phyloP scores from a whole-genome alignment of 1,140 invertebrate genomes.

The Microplitis mediator region DNA sequence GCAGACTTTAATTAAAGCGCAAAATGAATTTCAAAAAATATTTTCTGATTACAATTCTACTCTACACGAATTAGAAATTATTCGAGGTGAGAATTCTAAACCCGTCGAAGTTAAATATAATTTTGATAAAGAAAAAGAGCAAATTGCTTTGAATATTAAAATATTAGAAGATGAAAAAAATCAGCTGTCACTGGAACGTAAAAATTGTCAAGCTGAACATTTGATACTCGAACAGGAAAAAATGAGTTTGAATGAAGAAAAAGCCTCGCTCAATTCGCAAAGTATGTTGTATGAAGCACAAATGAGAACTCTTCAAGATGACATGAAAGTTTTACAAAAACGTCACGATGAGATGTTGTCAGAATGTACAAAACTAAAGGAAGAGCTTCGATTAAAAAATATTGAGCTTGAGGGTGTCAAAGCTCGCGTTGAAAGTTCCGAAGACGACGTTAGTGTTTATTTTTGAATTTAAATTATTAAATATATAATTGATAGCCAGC shows the following conservation, averaged over 20 bases:
- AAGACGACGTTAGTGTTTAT: slow-evolving; percentile 7
- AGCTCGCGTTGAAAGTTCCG: background rate
- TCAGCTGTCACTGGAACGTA: slow-evolving; percentile 30
- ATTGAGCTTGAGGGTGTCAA: slow-evolving; percentile 3
- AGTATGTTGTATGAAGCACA: slow-evolving; percentile 43
- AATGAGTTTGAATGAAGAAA: slow-evolving; percentile 40
- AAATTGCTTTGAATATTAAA: slow-evolving; percentile 25
- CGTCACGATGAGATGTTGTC: background rate
- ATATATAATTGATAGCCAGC: background rate
- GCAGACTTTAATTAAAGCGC: slow-evolving; percentile 41
- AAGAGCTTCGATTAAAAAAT: slow-evolving; percentile 4
- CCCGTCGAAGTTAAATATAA: slow-evolving; percentile 27
- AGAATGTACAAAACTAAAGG: background rate
- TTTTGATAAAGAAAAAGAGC: slow-evolving; percentile 24
- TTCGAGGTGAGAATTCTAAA: slow-evolving; percentile 42
- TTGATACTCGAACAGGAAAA: slow-evolving; percentile 34
- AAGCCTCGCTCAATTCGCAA: slow-evolving; percentile 43
- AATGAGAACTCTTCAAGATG: slow-evolving; percentile 36
- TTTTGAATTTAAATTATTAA: background rate
- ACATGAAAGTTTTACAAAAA: slow-evolving; percentile 30
- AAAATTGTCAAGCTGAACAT: slow-evolving; percentile 28
- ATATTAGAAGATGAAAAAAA: slow-evolving; percentile 22
- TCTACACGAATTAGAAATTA: slow-evolving; percentile 43
- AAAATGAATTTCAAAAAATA: slow-evolving; percentile 47
- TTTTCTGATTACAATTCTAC: slow-evolving; percentile 47